These are phyloP conservation scores for Borostomias antarcticus DNA, from an alignment of 2,797 vertebrate species.

Conservation along the genomic window DNA sequence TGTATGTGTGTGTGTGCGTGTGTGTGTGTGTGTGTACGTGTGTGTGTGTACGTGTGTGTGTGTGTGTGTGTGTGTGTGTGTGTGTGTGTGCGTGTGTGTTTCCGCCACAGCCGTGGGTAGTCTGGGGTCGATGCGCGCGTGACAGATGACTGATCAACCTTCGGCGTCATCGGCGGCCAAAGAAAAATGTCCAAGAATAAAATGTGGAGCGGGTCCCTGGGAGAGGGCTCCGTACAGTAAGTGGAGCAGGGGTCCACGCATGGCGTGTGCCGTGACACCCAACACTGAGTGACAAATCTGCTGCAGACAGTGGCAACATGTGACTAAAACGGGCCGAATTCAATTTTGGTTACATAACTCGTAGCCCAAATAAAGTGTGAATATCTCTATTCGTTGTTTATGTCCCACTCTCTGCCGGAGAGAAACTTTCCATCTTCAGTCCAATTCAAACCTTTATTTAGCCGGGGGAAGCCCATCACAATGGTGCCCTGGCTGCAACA, in stretches of 20 bases:
- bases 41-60: conserved; percentile 10
- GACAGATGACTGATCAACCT: conserved; percentile 57
- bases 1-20: not conserved
- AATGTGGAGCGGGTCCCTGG: conserved; percentile 76
- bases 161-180: conserved; percentile 59
- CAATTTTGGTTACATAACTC: too few species aligned
- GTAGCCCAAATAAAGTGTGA: too few species aligned
- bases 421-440: too few species aligned
- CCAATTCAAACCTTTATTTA: too few species aligned
- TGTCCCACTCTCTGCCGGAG: too few species aligned
- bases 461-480: too few species aligned
- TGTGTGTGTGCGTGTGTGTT: not conserved
- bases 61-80: conserved; percentile 26
- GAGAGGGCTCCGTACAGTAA: conserved; percentile 59
- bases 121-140: not conserved
- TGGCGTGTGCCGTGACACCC: conserved; percentile 48
- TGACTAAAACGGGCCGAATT: too few species aligned
- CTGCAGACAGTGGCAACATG: too few species aligned
- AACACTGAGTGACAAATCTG: too few species aligned
- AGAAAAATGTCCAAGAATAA: conserved; percentile 77
- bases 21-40: not conserved
- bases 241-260: conserved; percentile 64
- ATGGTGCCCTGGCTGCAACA: too few species aligned
- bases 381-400: too few species aligned
- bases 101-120: not conserved